Conservation (phyloP, 2,113 vertebrate genomes). For the Lepidothrix coronata region DNA sequence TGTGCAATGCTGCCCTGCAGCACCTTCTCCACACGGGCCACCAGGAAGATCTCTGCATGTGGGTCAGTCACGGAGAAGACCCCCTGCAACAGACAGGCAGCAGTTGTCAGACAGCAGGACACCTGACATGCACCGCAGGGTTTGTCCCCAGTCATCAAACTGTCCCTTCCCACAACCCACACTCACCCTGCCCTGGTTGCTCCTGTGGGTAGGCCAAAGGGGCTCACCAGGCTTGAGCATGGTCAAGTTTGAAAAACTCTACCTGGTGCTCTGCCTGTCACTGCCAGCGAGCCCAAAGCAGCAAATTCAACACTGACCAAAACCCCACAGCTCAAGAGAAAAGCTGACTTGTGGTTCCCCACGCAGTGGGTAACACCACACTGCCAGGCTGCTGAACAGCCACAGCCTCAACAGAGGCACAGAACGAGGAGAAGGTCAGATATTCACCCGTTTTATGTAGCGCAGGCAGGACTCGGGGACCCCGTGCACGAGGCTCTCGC, state of each 20-base stretch:
- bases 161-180: background rate
- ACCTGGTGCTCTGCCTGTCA: background rate
- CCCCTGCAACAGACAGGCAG: slow-evolving; percentile 74
- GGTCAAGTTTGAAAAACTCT: background rate
- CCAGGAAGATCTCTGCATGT: slow-evolving; percentile 90
- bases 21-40: slow-evolving; percentile 93
- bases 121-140: accelerated
- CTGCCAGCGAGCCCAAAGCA: accelerated
- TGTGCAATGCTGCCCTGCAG: slow-evolving; percentile 94
- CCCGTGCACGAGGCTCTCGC: slow-evolving; percentile 77
- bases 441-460: slow-evolving; percentile 83
- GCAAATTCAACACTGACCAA: background rate
- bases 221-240: background rate
- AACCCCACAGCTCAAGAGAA: background rate
- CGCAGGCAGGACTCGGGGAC: slow-evolving; percentile 80
- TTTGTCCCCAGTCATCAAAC: accelerated
- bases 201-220: background rate
- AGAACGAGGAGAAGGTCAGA: background rate
- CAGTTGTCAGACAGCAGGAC: background rate
- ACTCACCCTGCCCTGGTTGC: background rate
- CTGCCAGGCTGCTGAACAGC: accelerated
- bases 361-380: background rate
- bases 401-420: background rate
- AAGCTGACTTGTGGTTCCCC: background rate
- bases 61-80: slow-evolving; percentile 94